Conservation (phyloP, 2,113 vertebrate genomes). For the Apaloderma vittatum region DNA sequence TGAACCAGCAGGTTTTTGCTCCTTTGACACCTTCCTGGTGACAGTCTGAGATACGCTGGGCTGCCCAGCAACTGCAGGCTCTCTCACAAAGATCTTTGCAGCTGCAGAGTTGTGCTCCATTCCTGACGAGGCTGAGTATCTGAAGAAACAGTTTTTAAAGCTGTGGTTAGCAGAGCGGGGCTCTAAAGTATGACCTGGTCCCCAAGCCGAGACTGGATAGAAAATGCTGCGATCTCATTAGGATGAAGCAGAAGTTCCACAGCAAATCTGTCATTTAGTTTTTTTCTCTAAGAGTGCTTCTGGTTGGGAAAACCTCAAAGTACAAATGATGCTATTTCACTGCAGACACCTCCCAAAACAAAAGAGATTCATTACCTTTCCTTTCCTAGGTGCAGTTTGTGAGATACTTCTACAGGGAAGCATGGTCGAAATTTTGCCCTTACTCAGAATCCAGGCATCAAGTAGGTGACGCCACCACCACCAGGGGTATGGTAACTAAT, state of each 20-base stretch:
- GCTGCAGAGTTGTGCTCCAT: accelerated
- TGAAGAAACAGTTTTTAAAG: neutral
- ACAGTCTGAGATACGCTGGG: neutral
- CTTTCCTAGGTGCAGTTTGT: neutral
- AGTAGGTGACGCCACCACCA: neutral
- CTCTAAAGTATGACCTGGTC: neutral
- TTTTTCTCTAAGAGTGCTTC: neutral
- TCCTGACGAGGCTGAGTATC: neutral
- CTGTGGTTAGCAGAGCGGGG: neutral
- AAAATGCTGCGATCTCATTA: neutral
- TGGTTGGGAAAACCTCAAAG: neutral
- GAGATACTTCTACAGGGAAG: neutral
- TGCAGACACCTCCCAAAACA: neutral
- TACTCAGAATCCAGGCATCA: neutral
- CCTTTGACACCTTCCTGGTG: neutral
- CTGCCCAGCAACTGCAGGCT: accelerated
- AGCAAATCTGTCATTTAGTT: neutral
- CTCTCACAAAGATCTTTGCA: neutral
- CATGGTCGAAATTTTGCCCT: neutral
- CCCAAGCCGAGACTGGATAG: neutral
- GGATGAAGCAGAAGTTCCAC: neutral
- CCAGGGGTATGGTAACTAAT: neutral
- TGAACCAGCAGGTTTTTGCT: neutral
- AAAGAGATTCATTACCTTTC: neutral
- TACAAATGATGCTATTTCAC: neutral